Evolutionary conservation across 2,797 vertebrate species (phyloP).

Genomic region (Ctenopoma multispine): DNA sequence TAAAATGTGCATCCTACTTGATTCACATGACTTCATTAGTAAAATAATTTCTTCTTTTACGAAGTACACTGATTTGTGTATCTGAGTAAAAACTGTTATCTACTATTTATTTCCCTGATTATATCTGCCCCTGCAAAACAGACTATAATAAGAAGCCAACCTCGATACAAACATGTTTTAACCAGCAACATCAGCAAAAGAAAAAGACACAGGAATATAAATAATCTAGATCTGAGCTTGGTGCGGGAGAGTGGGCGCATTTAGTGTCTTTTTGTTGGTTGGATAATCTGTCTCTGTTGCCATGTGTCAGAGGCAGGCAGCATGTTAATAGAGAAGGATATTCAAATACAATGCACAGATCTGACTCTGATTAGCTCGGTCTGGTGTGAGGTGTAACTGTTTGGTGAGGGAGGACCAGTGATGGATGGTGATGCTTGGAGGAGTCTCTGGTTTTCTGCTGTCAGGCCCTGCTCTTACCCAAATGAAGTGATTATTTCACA

Average conservation of each 20-base stretch:
- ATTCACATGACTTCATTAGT: neutral
- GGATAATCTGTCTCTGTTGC: conserved; percentile 43
- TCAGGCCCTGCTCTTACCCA: neutral
- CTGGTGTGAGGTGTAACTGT: neutral
- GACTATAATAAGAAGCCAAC: neutral
- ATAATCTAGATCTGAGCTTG: neutral
- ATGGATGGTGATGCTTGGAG: neutral
- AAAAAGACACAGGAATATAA: neutral
- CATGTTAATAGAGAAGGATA: conserved; percentile 57
- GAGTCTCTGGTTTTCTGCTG: conserved; percentile 1
- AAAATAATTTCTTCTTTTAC: neutral
- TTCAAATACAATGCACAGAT: conserved; percentile 5
- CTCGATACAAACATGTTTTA: neutral
- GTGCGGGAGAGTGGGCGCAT: neutral
- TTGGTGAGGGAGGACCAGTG: neutral
- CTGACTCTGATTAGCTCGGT: neutral
- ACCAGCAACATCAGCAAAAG: neutral
- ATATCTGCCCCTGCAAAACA: neutral
- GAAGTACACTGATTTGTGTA: neutral
- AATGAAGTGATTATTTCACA: neutral
- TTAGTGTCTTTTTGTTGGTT: neutral
- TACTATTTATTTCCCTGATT: neutral
- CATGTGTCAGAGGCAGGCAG: conserved; percentile 49
- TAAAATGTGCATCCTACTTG: conserved; percentile 9
- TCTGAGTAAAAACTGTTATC: neutral